Base-by-base conservation (phyloP, 92 coral and sea anemone species). In the Porites rus region DNA sequence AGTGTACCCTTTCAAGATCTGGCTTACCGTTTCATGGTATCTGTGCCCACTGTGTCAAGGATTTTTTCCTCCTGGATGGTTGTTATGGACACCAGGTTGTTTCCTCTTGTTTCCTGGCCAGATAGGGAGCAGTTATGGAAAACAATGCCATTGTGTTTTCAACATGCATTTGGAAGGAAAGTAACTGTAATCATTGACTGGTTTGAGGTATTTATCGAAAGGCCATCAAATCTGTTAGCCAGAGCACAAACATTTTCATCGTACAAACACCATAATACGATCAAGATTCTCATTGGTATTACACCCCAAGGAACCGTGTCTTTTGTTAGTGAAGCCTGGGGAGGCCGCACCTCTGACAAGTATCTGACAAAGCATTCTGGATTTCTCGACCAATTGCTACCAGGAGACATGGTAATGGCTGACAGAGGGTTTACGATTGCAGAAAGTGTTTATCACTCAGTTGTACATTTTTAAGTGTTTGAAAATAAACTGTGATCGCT, bases 61-160 rank as follows among this genome's bases (percentile, higher is more conserved):
- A 76, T 82, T 16, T 75, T 88, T 64, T 58, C 87, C 19, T 65
- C 87, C 3, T 79, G 90, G 90, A 79, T 87, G 90, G 51, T 87
- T 18, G 80, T 80, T 7, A 72, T 87, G 62, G 92, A 88, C 59
- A 79, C 82, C 38, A 18, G 92, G 53, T 61, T 88, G 25, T 50
- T 78, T 51, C 77, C 88, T 25, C 77, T 89, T 24, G 68, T 89
- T 61, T 52, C 66, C 28, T 91, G 94, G 92, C 94, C 92, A 82
- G 92, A 89, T 66, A 82, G 92, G 71, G 92, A 89, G 74, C 81
- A 65, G 5, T 89, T 87, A 56, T 88, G 94, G 94, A 54, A 79
- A 28, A 91, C 91, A 61, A 91, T 91, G 94, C 94, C 94, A 21
- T 59, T 58, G 91, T 87, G 74, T 28, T 87, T 91, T 87, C 76